Percentiles rank a stretch among this genome's conserved stretches.
Conservation (phyloP, 2,797 vertebrate species). For the Cyclopterus lumpus region DNA sequence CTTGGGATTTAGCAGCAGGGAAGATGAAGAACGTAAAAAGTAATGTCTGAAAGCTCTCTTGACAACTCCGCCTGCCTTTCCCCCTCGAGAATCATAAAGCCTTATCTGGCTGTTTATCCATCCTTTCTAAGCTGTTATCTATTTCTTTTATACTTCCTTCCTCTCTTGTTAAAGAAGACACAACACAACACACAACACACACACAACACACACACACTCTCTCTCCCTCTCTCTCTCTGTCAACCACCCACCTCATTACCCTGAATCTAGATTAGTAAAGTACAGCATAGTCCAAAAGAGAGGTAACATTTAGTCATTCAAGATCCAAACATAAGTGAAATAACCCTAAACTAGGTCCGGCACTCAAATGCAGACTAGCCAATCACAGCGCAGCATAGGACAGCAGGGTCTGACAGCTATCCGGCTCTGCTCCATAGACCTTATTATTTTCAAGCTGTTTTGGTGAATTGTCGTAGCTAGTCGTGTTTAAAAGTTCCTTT, state of each 20-base stretch:
- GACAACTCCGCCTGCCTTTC: constrained; percentile 49
- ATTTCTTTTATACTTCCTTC: constrained; percentile 61
- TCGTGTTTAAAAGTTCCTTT: too few species aligned
- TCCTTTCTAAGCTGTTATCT: constrained; percentile 48
- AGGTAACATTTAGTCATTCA: constrained; percentile 2
- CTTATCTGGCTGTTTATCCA: constrained; percentile 54
- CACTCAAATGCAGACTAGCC: neutral
- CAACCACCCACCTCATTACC: neutral
- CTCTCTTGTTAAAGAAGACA: constrained; percentile 38
- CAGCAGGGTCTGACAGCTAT: too few species aligned
- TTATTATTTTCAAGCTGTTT: neutral
- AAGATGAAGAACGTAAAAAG: constrained; percentile 52
- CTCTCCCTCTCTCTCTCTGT: neutral
- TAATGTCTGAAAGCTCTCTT: constrained; percentile 45
- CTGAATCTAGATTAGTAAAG: neutral
- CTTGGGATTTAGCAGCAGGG: constrained; percentile 68
- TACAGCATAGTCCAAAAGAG: constrained; percentile 7
- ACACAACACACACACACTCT: neutral
- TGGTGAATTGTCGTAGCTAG: neutral
- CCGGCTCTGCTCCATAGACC: too few species aligned
- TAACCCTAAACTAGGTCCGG: neutral
- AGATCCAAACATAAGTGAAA: neutral
- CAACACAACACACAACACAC: constrained; percentile 2
- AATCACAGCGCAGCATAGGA: neutral
- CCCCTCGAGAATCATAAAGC: constrained; percentile 26